Evolutionary conservation across 1,140 invertebrate species (phyloP), one percentile per base, ranked within the genome.

Genomic region (Branchinecta lynchi): DNA sequence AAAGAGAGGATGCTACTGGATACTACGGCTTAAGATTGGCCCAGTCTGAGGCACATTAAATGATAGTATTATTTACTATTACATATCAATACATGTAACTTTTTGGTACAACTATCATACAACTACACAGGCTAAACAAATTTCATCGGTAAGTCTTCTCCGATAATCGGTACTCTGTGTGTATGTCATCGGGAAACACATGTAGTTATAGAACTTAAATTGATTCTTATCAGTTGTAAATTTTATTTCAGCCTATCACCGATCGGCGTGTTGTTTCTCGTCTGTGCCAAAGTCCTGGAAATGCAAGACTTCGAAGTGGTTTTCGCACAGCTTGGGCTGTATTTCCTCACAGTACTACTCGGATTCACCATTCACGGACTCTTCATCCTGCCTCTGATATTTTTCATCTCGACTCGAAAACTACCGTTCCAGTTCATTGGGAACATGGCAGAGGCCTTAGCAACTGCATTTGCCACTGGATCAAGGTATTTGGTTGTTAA

Each of bases 191-290:
- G 32, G 5, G 32, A 32, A 1, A 32, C 32, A 32, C 32, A 1
- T 32, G 32, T 32, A 32, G 32, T 32, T 32, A 5, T 32, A 32
- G 5, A 32, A 3, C 5, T 32, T 32, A 32, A 32, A 32, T 32
- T 32, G 32, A 1, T 32, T 32, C 32, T 32, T 32, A 32, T 32
- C 32, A 32, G 32, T 32, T 32, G 32, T 32, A 32, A 32, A 32
- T 65, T 21, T 43, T 69, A 43, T 72, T 68, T 43, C 72, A 85
- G 85, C 84, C 86, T 84, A 73, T 86, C 87, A 17, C 87, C 87
- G 0, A 79, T 88, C 70, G 86, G 86, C 70, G 86, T 88, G 71
- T 81, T 84, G 73, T 88, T 86, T 74, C 77, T 88, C 46, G 86
- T 88, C 71, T 82, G 84, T 67, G 81, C 79, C 21, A 81, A 84